Evolutionary conservation across 2,888 invertebrate genomes (phyloP), one percentile per base, ranked within the genome.

Genomic region (Diaphora mendica): DNA sequence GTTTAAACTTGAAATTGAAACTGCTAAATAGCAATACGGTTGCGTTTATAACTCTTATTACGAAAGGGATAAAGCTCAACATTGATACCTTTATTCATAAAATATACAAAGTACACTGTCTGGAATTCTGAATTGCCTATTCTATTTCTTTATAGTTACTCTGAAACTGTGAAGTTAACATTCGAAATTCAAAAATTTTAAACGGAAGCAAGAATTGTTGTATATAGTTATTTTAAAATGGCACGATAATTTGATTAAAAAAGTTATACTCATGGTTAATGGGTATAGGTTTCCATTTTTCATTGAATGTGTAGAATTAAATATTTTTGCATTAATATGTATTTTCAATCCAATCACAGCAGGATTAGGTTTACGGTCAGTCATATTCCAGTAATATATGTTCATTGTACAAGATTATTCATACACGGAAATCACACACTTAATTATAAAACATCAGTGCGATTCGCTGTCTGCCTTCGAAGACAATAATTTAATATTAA

Each of bases 1-100:
- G 89, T 90, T 91, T 82, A 78, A 77, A 90, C 89, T 92, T 91
- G 92, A 92, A 92, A 93, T 91, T 90, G 87, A 90, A 92, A 92
- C 91, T 88, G 85, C 81, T 87, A 86, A 87, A 33, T 70, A 55
- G 71, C 67, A 88, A 87, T 86, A 86, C 86, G 86, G 85, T 88
- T 86, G 79, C 79, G 81, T 82, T 78, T 71, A 68, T 64, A 51
- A 44, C 65, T 82, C 79, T 78, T 81, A 81, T 84, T 78, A 39
- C 74, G 44, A 66, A 72, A 71, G 5, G 42, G 64, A 67, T 87
- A 86, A 85, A 81, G 84, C 80, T 83, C 76, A 77, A 77, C 80
- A 81, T 68, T 35, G n/a, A 51, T 59, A 70, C 17, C 55, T 74
- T 62, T 30, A 30, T 62, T 30, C 62, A 17, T 62, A 59, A 26